phyloP scores from a whole-genome alignment of 2,113 vertebrate genomes.

The Meles meles region DNA sequence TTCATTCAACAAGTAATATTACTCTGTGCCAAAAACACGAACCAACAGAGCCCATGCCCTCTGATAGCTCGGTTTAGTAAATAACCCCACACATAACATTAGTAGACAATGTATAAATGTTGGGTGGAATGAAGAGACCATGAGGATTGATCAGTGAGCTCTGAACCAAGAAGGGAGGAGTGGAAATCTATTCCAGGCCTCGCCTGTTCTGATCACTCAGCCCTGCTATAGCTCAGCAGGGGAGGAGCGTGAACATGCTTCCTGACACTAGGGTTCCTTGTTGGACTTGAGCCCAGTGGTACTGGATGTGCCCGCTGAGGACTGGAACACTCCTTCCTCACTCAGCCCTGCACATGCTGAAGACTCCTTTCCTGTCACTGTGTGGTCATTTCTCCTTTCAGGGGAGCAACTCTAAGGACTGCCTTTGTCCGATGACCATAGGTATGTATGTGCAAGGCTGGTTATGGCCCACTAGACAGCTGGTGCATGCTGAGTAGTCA shows the following conservation, averaged over 20 bases:
- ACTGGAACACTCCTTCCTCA: neutral
- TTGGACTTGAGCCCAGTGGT: neutral
- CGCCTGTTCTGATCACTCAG: too few species aligned
- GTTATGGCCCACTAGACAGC: neutral
- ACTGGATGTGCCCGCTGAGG: neutral
- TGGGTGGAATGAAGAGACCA: neutral
- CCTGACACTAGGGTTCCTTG: neutral
- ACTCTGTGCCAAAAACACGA: neutral
- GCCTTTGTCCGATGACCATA: neutral
- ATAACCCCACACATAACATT: neutral
- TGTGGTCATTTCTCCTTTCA: neutral
- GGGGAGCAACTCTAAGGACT: neutral
- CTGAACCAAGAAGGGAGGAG: neutral
- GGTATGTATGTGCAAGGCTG: neutral
- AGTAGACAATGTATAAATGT: too few species aligned
- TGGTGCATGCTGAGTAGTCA: neutral
- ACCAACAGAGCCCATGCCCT: neutral
- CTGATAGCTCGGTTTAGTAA: neutral
- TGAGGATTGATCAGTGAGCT: neutral
- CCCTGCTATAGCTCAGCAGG: neutral
- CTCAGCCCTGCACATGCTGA: neutral
- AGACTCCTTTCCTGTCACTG: neutral
- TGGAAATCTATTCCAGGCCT: neutral
- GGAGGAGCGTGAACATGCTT: neutral
- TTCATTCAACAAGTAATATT: neutral